Conservation (phyloP, 2,888 invertebrate genomes). For the Tipula lateralis region DNA sequence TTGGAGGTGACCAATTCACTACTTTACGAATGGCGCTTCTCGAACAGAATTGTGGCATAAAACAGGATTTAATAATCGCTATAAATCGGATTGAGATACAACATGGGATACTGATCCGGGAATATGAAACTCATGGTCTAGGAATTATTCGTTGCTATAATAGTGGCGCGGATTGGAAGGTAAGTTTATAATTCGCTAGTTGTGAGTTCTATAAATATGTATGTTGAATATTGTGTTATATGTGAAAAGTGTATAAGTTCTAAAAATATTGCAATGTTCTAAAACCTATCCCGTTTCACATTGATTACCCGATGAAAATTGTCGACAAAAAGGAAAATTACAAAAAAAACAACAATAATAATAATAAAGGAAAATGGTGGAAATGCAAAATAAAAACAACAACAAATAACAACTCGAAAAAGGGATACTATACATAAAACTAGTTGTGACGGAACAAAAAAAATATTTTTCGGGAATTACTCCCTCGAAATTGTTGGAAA, state of each 20-base stretch:
- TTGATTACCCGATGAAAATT: background rate
- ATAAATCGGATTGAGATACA: background rate
- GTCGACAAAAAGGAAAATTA: background rate
- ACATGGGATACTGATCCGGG: background rate
- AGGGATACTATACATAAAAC: background rate
- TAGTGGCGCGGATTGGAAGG: background rate
- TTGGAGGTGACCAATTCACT: background rate
- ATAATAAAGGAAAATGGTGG: background rate
- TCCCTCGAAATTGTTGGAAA: background rate
- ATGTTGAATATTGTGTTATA: background rate
- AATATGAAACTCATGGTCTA: background rate
- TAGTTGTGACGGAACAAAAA: slow-evolving; percentile 20
- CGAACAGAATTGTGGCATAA: background rate
- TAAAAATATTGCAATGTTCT: background rate
- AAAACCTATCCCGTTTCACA: background rate
- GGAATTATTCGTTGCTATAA: background rate
- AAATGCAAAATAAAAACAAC: background rate
- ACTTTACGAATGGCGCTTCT: background rate
- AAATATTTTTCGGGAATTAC: background rate
- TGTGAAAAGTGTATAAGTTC: background rate
- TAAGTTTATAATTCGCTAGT: background rate
- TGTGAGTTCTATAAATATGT: too few species aligned
- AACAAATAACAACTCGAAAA: background rate
- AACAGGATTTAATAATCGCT: background rate
- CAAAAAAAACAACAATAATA: background rate